Evolutionary conservation across 30 jellyfish, hydroid and myxozoan genomes (phyloP).

Genomic region (Aurelia aurita): DNA sequence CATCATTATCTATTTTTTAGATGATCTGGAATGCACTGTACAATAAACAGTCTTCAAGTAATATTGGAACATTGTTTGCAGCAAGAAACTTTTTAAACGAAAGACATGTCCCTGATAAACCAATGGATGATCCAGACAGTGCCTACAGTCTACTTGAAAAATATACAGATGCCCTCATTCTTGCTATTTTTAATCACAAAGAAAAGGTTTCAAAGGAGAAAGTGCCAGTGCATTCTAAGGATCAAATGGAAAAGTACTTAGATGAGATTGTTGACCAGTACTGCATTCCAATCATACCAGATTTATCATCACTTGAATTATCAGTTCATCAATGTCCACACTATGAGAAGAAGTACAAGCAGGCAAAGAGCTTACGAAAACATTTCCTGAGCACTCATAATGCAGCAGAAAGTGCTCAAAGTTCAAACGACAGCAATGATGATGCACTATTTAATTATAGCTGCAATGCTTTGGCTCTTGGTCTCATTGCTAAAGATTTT

Average conservation of each 20-base stretch:
- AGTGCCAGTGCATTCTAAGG: not conserved
- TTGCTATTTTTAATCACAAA: not conserved
- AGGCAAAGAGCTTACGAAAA: not conserved
- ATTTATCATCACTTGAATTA: no score
- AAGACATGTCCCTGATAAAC: not conserved
- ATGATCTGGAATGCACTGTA: not conserved
- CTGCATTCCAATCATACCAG: constrained; percentile 4
- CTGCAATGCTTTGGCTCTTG: not conserved
- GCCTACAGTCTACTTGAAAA: not conserved
- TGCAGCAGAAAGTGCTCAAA: no score
- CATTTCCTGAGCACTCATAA: not conserved
- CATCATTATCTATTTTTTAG: not conserved
- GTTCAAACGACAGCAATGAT: no score
- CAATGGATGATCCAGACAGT: constrained; percentile 27
- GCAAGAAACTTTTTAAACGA: constrained; percentile 16
- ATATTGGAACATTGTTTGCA: constrained; percentile 21
- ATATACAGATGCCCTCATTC: not conserved
- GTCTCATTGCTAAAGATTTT: constrained; percentile 5
- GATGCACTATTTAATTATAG: no score
- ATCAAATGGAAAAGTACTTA: not conserved
- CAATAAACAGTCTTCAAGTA: not conserved
- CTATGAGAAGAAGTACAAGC: not conserved
- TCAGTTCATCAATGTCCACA: no score
- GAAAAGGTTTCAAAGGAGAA: not conserved
- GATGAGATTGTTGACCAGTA: constrained; percentile 1